phyloP scores from a whole-genome alignment of 2,888 invertebrate species.

The Hirtodrosophila cameraria region DNA sequence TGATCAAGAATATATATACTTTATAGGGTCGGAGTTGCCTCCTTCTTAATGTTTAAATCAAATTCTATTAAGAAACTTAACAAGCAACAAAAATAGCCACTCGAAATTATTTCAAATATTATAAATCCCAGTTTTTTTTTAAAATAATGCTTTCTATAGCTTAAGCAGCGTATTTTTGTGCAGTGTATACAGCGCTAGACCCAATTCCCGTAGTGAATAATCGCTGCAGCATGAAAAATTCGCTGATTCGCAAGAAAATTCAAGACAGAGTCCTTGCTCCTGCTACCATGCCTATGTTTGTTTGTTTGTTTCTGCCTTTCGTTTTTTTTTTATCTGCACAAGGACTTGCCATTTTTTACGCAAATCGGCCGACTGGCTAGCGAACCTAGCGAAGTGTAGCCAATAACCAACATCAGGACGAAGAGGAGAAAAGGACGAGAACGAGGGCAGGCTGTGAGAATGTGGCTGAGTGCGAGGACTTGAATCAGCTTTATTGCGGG shows the following conservation, averaged over 20 bases:
- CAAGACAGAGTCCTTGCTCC: slow-evolving; percentile 22
- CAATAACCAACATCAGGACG: slow-evolving; percentile 46
- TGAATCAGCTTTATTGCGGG: slow-evolving; percentile 83
- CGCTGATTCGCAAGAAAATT: slow-evolving; percentile 73
- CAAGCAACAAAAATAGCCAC: no score
- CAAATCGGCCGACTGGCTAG: slow-evolving; percentile 56
- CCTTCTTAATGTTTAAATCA: no score
- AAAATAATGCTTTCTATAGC: no score
- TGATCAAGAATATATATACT: no score
- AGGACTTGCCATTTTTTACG: slow-evolving; percentile 72
- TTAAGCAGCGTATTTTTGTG: slow-evolving; percentile 17
- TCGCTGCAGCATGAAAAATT: slow-evolving; percentile 79
- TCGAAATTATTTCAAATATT: background rate
- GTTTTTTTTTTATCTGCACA: slow-evolving; percentile 62
- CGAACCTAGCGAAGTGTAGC: slow-evolving; percentile 40
- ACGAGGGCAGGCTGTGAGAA: background rate
- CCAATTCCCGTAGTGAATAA: slow-evolving; percentile 63
- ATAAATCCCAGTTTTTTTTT: background rate
- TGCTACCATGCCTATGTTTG: slow-evolving; percentile 10
- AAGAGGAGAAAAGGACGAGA: no score
- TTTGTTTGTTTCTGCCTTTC: slow-evolving; percentile 32
- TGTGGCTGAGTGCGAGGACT: slow-evolving; percentile 60
- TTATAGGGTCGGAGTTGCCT: no score
- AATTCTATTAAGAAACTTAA: no score
- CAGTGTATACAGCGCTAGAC: slow-evolving; percentile 35